Percentiles rank a stretch among this genome's conserved stretches.
Conservation (phyloP, 2,888 invertebrate genomes). For the Helicoverpa assulta region DNA sequence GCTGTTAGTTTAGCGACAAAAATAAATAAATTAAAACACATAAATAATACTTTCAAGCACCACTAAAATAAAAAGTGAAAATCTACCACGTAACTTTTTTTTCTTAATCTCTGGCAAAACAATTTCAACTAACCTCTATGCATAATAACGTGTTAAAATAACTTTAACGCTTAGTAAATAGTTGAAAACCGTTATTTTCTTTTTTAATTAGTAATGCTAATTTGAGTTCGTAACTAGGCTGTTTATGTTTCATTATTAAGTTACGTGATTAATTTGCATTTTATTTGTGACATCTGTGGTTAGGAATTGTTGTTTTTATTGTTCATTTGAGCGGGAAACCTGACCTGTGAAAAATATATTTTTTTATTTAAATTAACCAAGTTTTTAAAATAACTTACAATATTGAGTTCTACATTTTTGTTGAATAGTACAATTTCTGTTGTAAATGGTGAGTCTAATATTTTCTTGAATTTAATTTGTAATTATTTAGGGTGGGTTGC, state of each 20-base stretch:
- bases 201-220: conserved; percentile 45
- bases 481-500: no score
- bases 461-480: no score
- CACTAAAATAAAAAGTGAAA: conserved; percentile 31
- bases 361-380: no score
- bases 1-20: not conserved
- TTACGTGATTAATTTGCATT: conserved; percentile 15
- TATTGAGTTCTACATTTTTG: no score
- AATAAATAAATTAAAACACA: not conserved
- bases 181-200: conserved; percentile 28
- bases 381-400: no score
- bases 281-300: not conserved
- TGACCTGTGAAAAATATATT: no score
- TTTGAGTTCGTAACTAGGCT: conserved; percentile 25
- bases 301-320: no score
- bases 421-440: no score
- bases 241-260: conserved; percentile 8
- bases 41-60: not conserved
- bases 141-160: not conserved
- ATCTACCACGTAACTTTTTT: conserved; percentile 3
- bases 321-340: no score
- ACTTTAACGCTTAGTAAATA: not conserved
- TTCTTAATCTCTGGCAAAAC: not conserved
- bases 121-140: not conserved
- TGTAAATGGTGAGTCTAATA: no score